These are phyloP conservation scores for Polymixis flavicincta DNA, from an alignment of 2,888 invertebrate genomes.

Conservation along the genomic window DNA sequence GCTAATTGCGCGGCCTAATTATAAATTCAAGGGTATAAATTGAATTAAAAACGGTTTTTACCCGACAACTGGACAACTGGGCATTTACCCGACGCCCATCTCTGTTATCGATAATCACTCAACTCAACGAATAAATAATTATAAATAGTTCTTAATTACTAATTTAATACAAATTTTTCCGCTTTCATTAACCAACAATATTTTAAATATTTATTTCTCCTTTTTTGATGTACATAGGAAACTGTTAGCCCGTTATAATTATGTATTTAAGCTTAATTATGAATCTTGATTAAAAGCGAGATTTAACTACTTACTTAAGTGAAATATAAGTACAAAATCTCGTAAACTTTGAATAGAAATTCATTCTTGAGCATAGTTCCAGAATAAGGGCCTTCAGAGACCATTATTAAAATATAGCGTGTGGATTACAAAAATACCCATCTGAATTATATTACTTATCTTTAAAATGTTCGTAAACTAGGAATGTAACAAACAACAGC, in stretches of 20 bases:
- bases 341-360: neutral
- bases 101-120: neutral
- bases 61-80: neutral
- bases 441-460: constrained; percentile 15
- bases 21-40: neutral
- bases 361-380: neutral
- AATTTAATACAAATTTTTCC: constrained; percentile 44
- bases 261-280: neutral
- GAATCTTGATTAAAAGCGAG: neutral
- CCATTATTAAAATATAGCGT: neutral
- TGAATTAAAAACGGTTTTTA: neutral
- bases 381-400: neutral
- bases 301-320: neutral
- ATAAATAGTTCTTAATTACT: constrained; percentile 8
- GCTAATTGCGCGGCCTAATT: too few relatives aligned
- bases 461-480: constrained; percentile 38
- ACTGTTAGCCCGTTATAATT: neutral
- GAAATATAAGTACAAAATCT: constrained; percentile 8
- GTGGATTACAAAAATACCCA: constrained; percentile 41
- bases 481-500: constrained; percentile 62
- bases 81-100: neutral
- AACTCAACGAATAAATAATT: neutral
- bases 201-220: neutral
- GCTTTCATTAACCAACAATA: constrained; percentile 6
- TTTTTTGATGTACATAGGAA: neutral